phyloP scores from a whole-genome alignment of 1,140 invertebrate species.

The Idris sp. region DNA sequence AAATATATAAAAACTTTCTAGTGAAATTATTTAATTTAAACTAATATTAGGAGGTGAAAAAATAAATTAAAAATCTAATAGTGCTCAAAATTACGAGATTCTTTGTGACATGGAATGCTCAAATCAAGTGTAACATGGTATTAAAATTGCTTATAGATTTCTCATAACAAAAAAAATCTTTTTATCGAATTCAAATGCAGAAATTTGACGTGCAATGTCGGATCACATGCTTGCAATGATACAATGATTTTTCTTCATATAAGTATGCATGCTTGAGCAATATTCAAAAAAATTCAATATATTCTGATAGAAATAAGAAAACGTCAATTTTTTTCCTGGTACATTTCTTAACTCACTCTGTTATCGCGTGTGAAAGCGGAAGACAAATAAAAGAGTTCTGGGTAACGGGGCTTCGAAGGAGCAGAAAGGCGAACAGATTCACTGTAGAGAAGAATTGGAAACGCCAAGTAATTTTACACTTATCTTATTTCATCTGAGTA shows the following conservation, averaged over 20 bases:
- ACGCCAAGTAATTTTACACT: slow-evolving; percentile 58
- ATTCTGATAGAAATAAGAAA: slow-evolving; percentile 58
- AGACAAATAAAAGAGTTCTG: slow-evolving; percentile 36
- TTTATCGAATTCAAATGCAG: slow-evolving; percentile 36
- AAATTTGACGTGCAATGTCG: slow-evolving; percentile 26
- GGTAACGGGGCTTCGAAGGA: slow-evolving; percentile 5
- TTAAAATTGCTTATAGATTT: slow-evolving; percentile 17
- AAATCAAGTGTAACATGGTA: slow-evolving; percentile 12
- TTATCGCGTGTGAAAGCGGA: slow-evolving; percentile 52
- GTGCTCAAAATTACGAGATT: background rate
- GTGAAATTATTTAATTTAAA: too few species aligned
- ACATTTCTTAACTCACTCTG: slow-evolving; percentile 37
- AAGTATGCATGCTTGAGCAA: slow-evolving; percentile 56
- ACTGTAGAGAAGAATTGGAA: slow-evolving; percentile 51
- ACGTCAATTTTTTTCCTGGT: slow-evolving; percentile 39
- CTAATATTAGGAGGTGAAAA: too few species aligned
- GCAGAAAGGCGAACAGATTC: slow-evolving; percentile 23
- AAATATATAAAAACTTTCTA: too few species aligned
- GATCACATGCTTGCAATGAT: slow-evolving; percentile 36
- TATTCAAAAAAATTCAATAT: slow-evolving; percentile 61
- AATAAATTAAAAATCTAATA: too few species aligned
- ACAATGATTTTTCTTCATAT: slow-evolving; percentile 54
- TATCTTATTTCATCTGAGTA: slow-evolving; percentile 56
- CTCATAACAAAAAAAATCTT: slow-evolving; percentile 32
- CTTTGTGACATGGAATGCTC: slow-evolving; percentile 10